These are phyloP conservation scores for Mus spicilegus DNA, from an alignment of 2,113 vertebrate species.

Conservation along the genomic window DNA sequence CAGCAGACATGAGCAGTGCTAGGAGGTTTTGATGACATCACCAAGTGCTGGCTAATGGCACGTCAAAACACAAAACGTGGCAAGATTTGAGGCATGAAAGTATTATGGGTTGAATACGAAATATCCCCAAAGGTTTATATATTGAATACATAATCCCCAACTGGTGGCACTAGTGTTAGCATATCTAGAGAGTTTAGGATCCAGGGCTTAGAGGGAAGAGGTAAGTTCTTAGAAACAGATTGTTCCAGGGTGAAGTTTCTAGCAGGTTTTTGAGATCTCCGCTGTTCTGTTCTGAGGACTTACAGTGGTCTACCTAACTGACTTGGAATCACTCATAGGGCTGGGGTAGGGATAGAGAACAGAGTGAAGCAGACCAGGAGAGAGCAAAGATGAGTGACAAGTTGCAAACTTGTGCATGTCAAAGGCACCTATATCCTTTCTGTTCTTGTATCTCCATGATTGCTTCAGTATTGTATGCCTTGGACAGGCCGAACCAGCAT, in stretches of 20 bases:
- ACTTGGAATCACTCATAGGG: not conserved
- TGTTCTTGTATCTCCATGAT: not conserved
- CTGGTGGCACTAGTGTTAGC: not conserved
- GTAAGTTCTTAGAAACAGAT: not conserved
- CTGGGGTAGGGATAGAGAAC: not conserved
- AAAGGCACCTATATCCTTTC: not conserved
- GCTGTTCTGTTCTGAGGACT: not conserved
- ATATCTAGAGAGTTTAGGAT: not conserved
- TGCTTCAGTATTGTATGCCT: not conserved
- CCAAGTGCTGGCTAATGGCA: not conserved
- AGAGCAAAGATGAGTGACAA: not conserved
- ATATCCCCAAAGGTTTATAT: not conserved
- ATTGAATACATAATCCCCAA: not conserved
- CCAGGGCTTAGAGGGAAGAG: not conserved
- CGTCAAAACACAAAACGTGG: not conserved
- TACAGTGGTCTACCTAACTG: not conserved
- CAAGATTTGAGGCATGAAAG: not conserved
- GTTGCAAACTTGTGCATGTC: not conserved
- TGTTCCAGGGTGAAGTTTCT: not conserved
- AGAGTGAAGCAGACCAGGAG: not conserved
- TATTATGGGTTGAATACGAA: not conserved
- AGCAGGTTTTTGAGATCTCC: conserved; percentile 62
- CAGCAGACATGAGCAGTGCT: not conserved
- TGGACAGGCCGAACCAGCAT: not conserved
- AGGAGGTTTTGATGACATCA: not conserved